A percentile compares a stretch with the other conserved stretches of the same genome.
These are phyloP conservation scores for Mizuhopecten yessoensis DNA, from an alignment of 1,140 invertebrate species.

Conservation along the genomic window DNA sequence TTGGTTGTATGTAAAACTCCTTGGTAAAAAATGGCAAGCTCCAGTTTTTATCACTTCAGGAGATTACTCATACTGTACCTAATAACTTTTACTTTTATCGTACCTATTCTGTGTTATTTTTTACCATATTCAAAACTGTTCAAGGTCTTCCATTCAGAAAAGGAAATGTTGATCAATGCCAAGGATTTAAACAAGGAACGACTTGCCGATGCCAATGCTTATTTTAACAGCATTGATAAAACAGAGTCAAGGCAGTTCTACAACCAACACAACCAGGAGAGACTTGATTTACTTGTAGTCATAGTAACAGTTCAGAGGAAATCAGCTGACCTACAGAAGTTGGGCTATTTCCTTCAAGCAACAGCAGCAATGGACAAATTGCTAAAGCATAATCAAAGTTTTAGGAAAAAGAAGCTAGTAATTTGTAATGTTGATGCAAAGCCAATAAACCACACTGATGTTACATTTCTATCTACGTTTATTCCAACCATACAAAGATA, in stretches of 20 bases:
- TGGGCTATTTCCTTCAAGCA: slow-evolving; percentile 58
- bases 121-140: slow-evolving; percentile 58
- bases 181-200: slow-evolving; percentile 52
- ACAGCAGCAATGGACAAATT: slow-evolving; percentile 55
- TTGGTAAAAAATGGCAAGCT: slow-evolving; percentile 1
- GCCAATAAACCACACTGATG: slow-evolving; percentile 48
- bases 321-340: slow-evolving; percentile 20
- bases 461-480: neutral
- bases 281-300: slow-evolving; percentile 52
- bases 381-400: slow-evolving; percentile 48
- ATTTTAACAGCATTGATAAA: slow-evolving; percentile 46
- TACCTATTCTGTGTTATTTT: slow-evolving; percentile 41
- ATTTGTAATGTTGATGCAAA: slow-evolving; percentile 63
- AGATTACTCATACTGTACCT: slow-evolving; percentile 43
- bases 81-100: slow-evolving; percentile 40
- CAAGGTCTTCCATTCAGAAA: slow-evolving; percentile 44
- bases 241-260: slow-evolving; percentile 48
- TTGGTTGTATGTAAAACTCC: neutral
- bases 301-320: slow-evolving; percentile 59
- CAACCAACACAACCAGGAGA: slow-evolving; percentile 30
- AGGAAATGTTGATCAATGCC: slow-evolving; percentile 44
- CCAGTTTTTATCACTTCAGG: neutral
- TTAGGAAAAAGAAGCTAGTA: slow-evolving; percentile 54
- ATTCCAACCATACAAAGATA: slow-evolving; percentile 53
- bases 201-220: slow-evolving; percentile 41